Conservation (phyloP, 2,888 invertebrate species). For the Lasioglossum figueresi region DNA sequence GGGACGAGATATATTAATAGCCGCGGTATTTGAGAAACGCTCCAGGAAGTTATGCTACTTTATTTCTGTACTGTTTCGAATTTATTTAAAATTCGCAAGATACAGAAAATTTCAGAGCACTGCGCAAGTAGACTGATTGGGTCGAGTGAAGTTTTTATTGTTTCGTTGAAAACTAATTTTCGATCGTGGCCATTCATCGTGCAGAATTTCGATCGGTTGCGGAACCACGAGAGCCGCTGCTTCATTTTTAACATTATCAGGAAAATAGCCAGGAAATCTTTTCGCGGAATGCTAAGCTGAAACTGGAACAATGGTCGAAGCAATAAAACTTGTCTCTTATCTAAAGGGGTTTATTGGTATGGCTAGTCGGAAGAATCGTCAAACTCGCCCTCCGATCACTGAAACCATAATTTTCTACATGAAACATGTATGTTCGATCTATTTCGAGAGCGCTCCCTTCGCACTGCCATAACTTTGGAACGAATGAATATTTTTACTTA, state of each 20-base stretch:
- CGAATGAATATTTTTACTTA: not conserved
- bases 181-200: not conserved
- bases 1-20: not conserved
- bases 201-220: not conserved
- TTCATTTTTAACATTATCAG: conserved; percentile 10
- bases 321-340: not conserved
- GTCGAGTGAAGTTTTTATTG: not conserved
- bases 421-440: too few relatives aligned
- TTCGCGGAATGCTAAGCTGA: conserved; percentile 2
- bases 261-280: not conserved
- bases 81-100: not conserved
- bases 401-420: not conserved
- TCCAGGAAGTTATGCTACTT: not conserved
- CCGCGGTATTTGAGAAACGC: not conserved
- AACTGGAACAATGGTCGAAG: conserved; percentile 4
- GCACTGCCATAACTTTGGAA: not conserved
- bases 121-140: not conserved
- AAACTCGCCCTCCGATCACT: not conserved
- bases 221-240: not conserved
- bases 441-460: too few relatives aligned
- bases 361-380: not conserved
- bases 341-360: not conserved
- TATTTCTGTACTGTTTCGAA: not conserved
- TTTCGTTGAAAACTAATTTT: not conserved
- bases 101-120: not conserved